Evolutionary conservation across 2,113 vertebrate species (phyloP).

Genomic region (Falco punctatus): DNA sequence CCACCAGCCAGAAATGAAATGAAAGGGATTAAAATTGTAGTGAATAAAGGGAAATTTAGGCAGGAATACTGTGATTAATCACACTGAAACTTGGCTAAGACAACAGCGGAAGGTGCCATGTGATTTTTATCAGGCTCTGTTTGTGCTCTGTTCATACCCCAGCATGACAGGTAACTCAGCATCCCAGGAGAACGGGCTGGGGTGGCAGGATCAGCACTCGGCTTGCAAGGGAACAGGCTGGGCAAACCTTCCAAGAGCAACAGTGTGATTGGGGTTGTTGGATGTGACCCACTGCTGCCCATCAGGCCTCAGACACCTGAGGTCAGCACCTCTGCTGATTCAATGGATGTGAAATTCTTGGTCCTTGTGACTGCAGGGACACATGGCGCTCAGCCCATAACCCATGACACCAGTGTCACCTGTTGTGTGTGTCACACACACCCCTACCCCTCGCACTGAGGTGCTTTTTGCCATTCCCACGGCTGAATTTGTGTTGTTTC

Average conservation of each 20-base stretch:
- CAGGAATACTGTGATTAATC: constrained; percentile 37
- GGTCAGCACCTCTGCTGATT: background rate
- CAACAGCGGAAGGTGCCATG: background rate
- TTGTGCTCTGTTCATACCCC: background rate
- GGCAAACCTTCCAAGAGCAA: background rate
- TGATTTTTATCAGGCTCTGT: constrained; percentile 32
- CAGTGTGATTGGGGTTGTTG: background rate
- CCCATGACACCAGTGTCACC: rapidly evolving
- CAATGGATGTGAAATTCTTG: background rate
- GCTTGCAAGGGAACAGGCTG: background rate
- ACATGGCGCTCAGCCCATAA: background rate
- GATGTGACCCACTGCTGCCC: background rate
- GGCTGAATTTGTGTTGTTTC: background rate
- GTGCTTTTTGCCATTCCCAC: background rate
- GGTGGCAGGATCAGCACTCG: background rate
- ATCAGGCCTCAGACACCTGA: background rate
- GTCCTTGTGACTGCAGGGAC: background rate
- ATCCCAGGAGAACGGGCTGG: background rate
- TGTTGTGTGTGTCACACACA: background rate
- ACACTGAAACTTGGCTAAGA: constrained; percentile 25
- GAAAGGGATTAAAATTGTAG: background rate
- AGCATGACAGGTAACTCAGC: background rate
- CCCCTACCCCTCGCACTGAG: rapidly evolving
- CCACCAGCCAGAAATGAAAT: background rate
- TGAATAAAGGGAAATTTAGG: background rate